Evolutionary conservation across 2,797 vertebrate genomes (phyloP).

Genomic region (Macrochelys suwanniensis): DNA sequence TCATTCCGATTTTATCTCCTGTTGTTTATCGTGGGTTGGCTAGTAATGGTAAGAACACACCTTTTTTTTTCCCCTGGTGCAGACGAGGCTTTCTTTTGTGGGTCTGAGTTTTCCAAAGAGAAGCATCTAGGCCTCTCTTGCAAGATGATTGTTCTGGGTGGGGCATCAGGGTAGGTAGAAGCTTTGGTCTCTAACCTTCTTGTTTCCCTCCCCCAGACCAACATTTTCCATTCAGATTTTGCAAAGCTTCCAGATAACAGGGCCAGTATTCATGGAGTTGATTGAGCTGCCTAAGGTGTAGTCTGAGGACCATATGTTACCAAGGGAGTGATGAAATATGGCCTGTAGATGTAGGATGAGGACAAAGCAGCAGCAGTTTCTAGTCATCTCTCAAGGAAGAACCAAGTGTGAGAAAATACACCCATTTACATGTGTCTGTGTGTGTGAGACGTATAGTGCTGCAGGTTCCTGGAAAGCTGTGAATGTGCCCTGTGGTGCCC

Average conservation of each 20-base stretch:
- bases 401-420: fast-evolving
- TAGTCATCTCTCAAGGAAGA: neutral
- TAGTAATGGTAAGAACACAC: neutral
- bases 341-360: neutral
- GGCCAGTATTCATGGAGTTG: fast-evolving
- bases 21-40: neutral
- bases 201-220: neutral
- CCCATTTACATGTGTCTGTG: fast-evolving
- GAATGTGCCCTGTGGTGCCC: fast-evolving
- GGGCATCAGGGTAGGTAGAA: fast-evolving
- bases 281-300: neutral
- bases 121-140: fast-evolving
- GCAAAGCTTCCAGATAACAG: fast-evolving
- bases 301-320: fast-evolving
- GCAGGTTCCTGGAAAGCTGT: fast-evolving
- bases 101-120: neutral
- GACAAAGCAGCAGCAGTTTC: neutral
- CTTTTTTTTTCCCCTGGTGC: neutral
- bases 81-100: neutral
- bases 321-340: neutral
- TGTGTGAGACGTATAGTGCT: fast-evolving
- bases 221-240: neutral
- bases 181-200: neutral
- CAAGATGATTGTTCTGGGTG: neutral
- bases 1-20: neutral